A percentile compares a stretch with the other conserved stretches of the same genome.
These are phyloP conservation scores for Cerastis rubricosa DNA, from an alignment of 2,888 invertebrate species.

Conservation along the genomic window DNA sequence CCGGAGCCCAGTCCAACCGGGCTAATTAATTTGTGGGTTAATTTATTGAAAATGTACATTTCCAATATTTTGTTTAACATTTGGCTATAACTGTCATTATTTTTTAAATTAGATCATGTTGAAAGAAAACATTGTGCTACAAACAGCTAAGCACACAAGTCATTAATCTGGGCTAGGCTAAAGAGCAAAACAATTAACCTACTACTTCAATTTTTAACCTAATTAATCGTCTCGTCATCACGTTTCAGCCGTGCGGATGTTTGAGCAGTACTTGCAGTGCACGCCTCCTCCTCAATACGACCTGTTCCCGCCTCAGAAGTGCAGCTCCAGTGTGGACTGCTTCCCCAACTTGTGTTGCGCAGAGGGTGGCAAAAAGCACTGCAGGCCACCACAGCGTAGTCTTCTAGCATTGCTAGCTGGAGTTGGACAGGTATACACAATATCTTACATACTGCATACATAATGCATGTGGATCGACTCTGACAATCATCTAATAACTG, in stretches of 20 bases:
- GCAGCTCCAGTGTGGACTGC: slow-evolving; percentile 93
- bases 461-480: neutral
- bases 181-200: neutral
- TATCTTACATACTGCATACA: neutral
- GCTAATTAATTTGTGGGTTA: no score
- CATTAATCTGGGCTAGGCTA: neutral
- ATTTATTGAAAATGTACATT: no score
- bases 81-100: no score
- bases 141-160: neutral
- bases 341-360: slow-evolving; percentile 95
- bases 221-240: neutral
- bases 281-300: slow-evolving; percentile 93
- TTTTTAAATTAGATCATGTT: neutral
- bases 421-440: slow-evolving; percentile 88
- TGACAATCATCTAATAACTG: neutral
- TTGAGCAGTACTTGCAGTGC: slow-evolving; percentile 93
- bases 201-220: neutral
- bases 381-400: slow-evolving; percentile 94
- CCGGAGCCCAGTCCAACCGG: neutral
- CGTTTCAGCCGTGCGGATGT: slow-evolving; percentile 85
- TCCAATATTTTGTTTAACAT: no score
- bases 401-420: slow-evolving; percentile 92
- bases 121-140: neutral
- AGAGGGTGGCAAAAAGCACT: slow-evolving; percentile 93
- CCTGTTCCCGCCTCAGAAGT: slow-evolving; percentile 93